A percentile compares a stretch with the other conserved stretches of the same genome.
These are phyloP conservation scores for Oreochromis grahami DNA, from an alignment of 2,797 vertebrate species.

Conservation along the genomic window DNA sequence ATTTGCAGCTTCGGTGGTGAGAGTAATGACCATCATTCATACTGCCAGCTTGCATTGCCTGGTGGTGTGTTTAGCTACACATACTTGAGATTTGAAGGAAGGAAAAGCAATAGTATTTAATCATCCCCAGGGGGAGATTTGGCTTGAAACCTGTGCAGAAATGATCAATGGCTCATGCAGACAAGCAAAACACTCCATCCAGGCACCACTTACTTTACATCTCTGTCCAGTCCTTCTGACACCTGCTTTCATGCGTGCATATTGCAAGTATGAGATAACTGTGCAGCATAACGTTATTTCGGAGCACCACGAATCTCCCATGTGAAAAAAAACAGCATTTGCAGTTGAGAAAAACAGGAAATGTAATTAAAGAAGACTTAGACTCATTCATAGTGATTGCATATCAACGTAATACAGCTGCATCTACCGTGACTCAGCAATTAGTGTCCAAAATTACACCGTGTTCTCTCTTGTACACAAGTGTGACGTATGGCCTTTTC, in stretches of 20 bases:
- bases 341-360: neutral
- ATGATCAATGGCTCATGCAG: constrained; percentile 44
- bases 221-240: constrained; percentile 14
- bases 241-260: neutral
- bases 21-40: constrained; percentile 63
- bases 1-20: constrained; percentile 41
- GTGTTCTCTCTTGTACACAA: neutral
- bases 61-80: constrained; percentile 45
- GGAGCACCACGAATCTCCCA: neutral
- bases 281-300: neutral
- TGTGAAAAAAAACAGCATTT: neutral
- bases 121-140: constrained; percentile 47
- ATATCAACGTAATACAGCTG: constrained; percentile 16
- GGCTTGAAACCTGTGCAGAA: constrained; percentile 34
- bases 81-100: constrained; percentile 44
- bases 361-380: neutral
- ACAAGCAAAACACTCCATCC: constrained; percentile 2
- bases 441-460: constrained; percentile 20
- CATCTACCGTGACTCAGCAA: constrained; percentile 12
- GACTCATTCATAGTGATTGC: neutral
- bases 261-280: constrained; percentile 7
- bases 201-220: neutral
- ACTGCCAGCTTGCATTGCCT: constrained; percentile 47
- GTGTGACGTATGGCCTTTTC: neutral
- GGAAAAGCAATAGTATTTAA: constrained; percentile 56